These are phyloP conservation scores for Microtus montanus DNA, from an alignment of 2,113 vertebrate species.

Conservation along the genomic window DNA sequence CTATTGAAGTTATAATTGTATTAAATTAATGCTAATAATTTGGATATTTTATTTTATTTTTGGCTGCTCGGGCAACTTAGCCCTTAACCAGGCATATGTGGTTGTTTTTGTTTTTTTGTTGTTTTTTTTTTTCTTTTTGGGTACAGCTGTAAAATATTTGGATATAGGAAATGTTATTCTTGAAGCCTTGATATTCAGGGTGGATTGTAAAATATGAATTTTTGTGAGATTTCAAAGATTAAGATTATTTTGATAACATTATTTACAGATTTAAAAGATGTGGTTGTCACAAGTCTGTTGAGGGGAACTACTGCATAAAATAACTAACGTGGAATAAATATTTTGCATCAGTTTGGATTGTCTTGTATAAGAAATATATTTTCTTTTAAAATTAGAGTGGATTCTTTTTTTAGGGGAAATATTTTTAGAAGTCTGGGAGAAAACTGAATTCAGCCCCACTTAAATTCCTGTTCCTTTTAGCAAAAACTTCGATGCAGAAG, in stretches of 20 bases:
- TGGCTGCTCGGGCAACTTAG: slow-evolving; percentile 92
- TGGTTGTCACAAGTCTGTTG: slow-evolving; percentile 91
- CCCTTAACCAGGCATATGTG: slow-evolving; percentile 89
- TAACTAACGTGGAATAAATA: slow-evolving; percentile 97
- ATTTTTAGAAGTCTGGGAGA: background rate
- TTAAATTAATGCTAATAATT: slow-evolving; percentile 93
- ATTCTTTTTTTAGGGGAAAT: slow-evolving; percentile 39
- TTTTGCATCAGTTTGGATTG: slow-evolving; percentile 95
- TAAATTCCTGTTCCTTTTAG: slow-evolving; percentile 37
- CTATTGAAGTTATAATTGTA: slow-evolving; percentile 91
- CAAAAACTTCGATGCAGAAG: slow-evolving; percentile 46
- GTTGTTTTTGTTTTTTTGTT: slow-evolving; percentile 75
- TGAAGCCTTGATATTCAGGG: slow-evolving; percentile 97
- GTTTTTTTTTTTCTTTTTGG: slow-evolving; percentile 83
- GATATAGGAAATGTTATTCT: slow-evolving; percentile 91
- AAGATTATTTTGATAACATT: slow-evolving; percentile 98
- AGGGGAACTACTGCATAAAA: slow-evolving; percentile 92
- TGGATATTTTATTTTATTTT: slow-evolving; percentile 89
- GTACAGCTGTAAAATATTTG: slow-evolving; percentile 95
- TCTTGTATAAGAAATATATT: slow-evolving; percentile 75
- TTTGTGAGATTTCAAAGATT: slow-evolving; percentile 96
- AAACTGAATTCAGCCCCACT: slow-evolving; percentile 17
- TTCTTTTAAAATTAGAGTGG: slow-evolving; percentile 66
- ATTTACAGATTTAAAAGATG: slow-evolving; percentile 95
- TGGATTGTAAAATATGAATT: slow-evolving; percentile 97